Conservation (phyloP, 2,888 invertebrate species). For the Plagodis dolabraria region DNA sequence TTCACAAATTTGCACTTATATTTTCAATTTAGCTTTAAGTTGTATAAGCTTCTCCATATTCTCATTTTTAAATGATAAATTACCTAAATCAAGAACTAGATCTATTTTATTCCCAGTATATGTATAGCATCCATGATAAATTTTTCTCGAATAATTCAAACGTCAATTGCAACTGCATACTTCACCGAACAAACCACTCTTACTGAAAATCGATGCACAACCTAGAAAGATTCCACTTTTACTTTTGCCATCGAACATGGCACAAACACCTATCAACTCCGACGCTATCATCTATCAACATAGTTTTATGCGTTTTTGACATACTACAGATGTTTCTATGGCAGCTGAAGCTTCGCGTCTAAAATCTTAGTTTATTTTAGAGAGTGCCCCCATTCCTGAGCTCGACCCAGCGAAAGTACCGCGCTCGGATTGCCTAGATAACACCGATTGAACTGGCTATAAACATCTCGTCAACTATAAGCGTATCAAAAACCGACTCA, state of each 20-base stretch:
- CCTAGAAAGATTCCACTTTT: conserved; percentile 4
- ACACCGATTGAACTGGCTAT: conserved; percentile 39
- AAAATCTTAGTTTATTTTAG: conserved; percentile 73
- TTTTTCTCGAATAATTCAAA: too few relatives aligned
- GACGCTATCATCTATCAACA: not conserved
- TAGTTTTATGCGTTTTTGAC: conserved; percentile 3
- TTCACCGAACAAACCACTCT: not conserved
- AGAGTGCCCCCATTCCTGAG: conserved; percentile 72
- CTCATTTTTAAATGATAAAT: too few relatives aligned
- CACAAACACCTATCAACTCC: not conserved
- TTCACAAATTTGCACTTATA: too few relatives aligned
- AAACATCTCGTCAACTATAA: conserved; percentile 41
- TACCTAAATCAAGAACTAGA: too few relatives aligned
- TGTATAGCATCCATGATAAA: too few relatives aligned
- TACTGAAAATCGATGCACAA: conserved; percentile 5
- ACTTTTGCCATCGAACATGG: conserved; percentile 2
- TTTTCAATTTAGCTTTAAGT: too few relatives aligned
- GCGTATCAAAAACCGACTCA: conserved; percentile 54
- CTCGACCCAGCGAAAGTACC: conserved; percentile 68
- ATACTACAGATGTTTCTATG: conserved; percentile 36
- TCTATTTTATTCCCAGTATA: too few relatives aligned
- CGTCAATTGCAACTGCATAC: not conserved
- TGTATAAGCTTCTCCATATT: too few relatives aligned
- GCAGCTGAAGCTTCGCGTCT: conserved; percentile 46
- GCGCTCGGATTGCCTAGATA: conserved; percentile 58